Conservation (phyloP, 2,113 vertebrate genomes). For the Tauraco erythrolophus region DNA sequence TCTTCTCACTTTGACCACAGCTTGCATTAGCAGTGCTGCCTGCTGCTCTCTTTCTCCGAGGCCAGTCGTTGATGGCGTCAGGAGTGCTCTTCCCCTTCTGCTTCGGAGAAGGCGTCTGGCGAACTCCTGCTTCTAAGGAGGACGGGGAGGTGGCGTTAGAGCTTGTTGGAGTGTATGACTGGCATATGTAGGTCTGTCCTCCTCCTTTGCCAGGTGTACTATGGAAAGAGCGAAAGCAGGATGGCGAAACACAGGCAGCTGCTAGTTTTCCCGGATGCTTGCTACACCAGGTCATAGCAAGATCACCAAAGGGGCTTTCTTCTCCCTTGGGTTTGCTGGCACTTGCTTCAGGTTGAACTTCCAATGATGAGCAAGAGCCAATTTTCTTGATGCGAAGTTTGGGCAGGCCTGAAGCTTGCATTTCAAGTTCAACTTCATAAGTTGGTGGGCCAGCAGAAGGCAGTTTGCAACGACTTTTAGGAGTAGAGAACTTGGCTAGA, state of each 20-base stretch:
- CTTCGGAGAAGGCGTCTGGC: slow-evolving; percentile 89
- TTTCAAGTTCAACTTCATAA: slow-evolving; percentile 90
- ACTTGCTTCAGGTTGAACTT: slow-evolving; percentile 27
- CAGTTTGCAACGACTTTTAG: background rate
- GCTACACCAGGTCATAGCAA: slow-evolving; percentile 61
- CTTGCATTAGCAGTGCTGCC: slow-evolving; percentile 7
- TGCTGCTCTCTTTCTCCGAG: slow-evolving; percentile 86
- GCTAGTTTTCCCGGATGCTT: slow-evolving; percentile 75
- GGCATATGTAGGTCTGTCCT: slow-evolving; percentile 92
- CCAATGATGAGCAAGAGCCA: slow-evolving; percentile 66
- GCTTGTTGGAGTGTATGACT: slow-evolving; percentile 89
- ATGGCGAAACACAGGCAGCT: slow-evolving; percentile 77
- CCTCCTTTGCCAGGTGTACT: slow-evolving; percentile 83
- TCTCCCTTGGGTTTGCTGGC: slow-evolving; percentile 56
- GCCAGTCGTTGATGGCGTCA: slow-evolving; percentile 91
- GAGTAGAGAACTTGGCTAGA: slow-evolving; percentile 47
- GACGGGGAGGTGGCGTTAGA: slow-evolving; percentile 77
- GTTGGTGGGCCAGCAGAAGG: slow-evolving; percentile 47
- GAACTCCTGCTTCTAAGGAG: slow-evolving; percentile 59
- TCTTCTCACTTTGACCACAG: slow-evolving; percentile 15
- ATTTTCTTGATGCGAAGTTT: slow-evolving; percentile 88
- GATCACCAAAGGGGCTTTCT: slow-evolving; percentile 70
- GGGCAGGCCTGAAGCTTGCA: slow-evolving; percentile 89
- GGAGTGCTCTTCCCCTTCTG: slow-evolving; percentile 84
- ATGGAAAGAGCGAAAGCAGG: slow-evolving; percentile 78